Percentiles rank a stretch among this genome's conserved stretches.
These are phyloP conservation scores for Drosophila acutilabella DNA, from an alignment of 2,888 invertebrate species.

Conservation along the genomic window DNA sequence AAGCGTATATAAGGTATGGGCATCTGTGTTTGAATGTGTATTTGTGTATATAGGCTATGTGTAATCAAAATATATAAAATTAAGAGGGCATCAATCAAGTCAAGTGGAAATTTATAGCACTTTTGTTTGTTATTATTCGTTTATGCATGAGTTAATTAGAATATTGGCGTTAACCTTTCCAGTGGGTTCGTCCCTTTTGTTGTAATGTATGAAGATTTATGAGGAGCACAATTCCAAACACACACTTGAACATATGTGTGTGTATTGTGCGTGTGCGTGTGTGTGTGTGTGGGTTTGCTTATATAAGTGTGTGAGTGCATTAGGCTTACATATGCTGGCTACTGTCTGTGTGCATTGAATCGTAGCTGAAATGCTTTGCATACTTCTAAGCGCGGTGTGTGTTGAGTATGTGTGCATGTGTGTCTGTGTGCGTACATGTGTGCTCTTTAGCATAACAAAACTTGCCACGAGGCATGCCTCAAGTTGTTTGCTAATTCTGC, in stretches of 20 bases:
- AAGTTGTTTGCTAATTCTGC: constrained; percentile 56
- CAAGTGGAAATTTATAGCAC: constrained; percentile 82
- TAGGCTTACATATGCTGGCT: constrained; percentile 33
- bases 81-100: constrained; percentile 75
- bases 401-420: neutral
- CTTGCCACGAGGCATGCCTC: constrained; percentile 34
- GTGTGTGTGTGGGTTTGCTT: neutral
- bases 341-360: constrained; percentile 58
- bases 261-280: neutral
- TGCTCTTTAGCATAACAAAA: constrained; percentile 19
- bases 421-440: constrained; percentile 3
- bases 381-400: constrained; percentile 25
- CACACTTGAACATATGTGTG: neutral
- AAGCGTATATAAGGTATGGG: constrained; percentile 8
- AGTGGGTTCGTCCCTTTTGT: constrained; percentile 55
- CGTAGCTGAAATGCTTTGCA: constrained; percentile 44
- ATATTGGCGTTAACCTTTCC: constrained; percentile 76
- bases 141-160: constrained; percentile 81
- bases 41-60: constrained; percentile 5
- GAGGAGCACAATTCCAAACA: constrained; percentile 23
- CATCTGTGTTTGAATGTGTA: constrained; percentile 7
- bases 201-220: constrained; percentile 74
- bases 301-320: constrained; percentile 38
- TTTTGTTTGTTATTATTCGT: constrained; percentile 82
- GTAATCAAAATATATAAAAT: constrained; percentile 42